Conservation (phyloP, 2,113 vertebrate genomes). For the Mesitornis unicolor region DNA sequence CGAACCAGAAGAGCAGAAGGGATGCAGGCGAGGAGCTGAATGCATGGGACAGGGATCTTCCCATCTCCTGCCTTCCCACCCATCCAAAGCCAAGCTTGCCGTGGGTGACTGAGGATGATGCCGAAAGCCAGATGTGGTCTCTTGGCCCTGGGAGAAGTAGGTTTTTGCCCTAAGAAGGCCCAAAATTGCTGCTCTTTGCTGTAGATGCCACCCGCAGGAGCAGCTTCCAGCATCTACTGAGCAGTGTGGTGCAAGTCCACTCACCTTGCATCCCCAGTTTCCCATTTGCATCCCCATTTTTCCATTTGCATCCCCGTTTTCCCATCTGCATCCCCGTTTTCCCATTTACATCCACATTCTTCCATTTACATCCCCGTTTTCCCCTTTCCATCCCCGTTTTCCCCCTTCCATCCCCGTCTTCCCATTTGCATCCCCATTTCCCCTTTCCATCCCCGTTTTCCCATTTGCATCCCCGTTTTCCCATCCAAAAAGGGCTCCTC, state of each 20-base stretch:
- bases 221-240: neutral
- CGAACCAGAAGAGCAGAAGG: neutral
- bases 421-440: too few relatives aligned
- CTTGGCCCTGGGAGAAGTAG: neutral
- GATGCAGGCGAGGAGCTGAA: neutral
- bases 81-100: rapidly evolving
- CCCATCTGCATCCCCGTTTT: too few relatives aligned
- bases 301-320: neutral
- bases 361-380: too few relatives aligned
- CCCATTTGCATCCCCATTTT: neutral
- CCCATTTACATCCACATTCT: too few relatives aligned
- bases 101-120: rapidly evolving
- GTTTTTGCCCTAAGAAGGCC: neutral
- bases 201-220: rapidly evolving
- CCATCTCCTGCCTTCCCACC: neutral
- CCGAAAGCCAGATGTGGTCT: neutral
- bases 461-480: neutral
- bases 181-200: neutral
- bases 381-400: too few relatives aligned
- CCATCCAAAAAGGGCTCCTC: too few relatives aligned
- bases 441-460: neutral
- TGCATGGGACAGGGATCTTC: rapidly evolving
- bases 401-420: too few relatives aligned
- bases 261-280: rapidly evolving
- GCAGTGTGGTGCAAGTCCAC: rapidly evolving